Percentiles rank a stretch among this genome's conserved stretches.
These are phyloP conservation scores for Platysteira castanea DNA, from an alignment of 2,113 vertebrate genomes.

Conservation along the genomic window DNA sequence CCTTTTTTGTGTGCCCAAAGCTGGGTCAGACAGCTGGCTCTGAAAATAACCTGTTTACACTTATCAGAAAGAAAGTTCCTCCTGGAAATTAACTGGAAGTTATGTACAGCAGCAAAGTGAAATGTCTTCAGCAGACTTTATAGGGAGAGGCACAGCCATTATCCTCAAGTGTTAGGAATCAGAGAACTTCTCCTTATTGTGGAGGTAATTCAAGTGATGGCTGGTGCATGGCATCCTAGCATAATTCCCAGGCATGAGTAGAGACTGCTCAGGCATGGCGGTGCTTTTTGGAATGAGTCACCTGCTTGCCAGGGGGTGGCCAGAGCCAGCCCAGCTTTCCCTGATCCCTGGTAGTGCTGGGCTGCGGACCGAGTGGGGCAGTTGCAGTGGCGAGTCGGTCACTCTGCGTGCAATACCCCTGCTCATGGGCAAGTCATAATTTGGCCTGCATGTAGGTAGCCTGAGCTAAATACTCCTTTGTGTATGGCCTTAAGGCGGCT, in stretches of 20 bases:
- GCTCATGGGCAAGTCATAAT: neutral
- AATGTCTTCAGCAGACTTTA: neutral
- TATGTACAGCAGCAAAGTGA: neutral
- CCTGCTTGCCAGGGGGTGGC: neutral
- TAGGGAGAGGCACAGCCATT: neutral
- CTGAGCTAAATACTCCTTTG: neutral
- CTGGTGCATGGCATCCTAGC: neutral
- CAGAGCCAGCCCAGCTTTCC: neutral
- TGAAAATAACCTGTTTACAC: neutral
- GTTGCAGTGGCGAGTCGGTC: neutral
- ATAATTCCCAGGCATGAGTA: neutral
- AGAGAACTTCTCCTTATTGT: neutral
- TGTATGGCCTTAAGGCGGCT: neutral
- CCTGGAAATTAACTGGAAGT: neutral
- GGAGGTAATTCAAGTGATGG: neutral
- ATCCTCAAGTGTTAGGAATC: neutral
- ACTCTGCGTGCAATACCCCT: fast-evolving
- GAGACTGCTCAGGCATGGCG: neutral
- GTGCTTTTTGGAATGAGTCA: neutral
- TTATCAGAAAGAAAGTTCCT: neutral
- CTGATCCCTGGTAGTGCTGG: neutral
- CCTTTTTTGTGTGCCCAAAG: neutral
- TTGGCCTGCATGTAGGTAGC: neutral
- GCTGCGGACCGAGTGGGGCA: neutral
- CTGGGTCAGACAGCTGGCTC: neutral